Base-by-base conservation (phyloP, 23 tunicate genomes). In the Trididemnum miniatum region DNA sequence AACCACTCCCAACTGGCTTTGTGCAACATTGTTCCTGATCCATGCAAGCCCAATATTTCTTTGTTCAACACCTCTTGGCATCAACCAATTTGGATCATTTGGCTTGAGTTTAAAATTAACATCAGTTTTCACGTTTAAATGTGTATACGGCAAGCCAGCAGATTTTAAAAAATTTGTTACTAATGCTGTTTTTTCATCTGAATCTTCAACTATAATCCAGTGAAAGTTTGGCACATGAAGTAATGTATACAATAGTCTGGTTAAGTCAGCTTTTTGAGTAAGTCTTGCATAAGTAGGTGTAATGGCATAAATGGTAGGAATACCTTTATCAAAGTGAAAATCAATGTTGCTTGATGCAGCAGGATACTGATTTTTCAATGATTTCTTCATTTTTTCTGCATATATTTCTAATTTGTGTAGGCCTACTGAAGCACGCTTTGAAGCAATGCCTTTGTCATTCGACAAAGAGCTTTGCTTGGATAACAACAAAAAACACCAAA, bases 231-330 rank as follows among this genome's bases (percentile, higher is more conserved):
- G 80, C 34, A 95, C 96, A 87, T 95, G 99, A 3, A 91, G 44
- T 29, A 95, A 83, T 18, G 99, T 95, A 37, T 95, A 89, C 2
- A 81, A 76, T n/a, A 95, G 49, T 31, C 99, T 78, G 4, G 92
- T 87, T 74, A 95, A 34, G 35, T 95, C 99, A 7, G 99, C 99
- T 73, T 95, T 95, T 74, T 95, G 99, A 2, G 99, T 95, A 81
- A 90, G 87, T 49, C 99, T 79, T 30, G 96, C 72, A 81, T 95
- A 95, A 20, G 99, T 95, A 20, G 99, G 99, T 51, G 99, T 95
- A 0, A 95, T 76, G 0, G 88, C 92, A 80, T 78, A 95, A 35
- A 95, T 95, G 1, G 84, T 67, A 0, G 95, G 91, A 32, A 83
- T 33, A 57, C 73, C 87, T n/a, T 22, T 22, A 18, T 23, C 36